Evolutionary conservation across 2,888 invertebrate species (phyloP), one percentile per base, ranked within the genome.

Genomic region (Choreutis nemorana): DNA sequence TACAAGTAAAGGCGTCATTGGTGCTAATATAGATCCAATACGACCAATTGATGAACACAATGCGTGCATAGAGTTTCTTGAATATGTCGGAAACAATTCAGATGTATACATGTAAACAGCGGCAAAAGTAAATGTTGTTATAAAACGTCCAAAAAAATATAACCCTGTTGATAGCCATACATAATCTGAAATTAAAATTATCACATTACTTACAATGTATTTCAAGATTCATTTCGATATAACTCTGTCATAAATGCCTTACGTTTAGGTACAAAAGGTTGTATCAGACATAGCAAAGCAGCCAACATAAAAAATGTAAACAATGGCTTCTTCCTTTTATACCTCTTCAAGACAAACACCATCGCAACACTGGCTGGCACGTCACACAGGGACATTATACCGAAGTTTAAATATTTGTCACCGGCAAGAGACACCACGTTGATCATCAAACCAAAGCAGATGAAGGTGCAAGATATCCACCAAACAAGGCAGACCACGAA

Each of bases 401-500:
- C 85, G 44, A 87, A 91, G 57, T 91, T 91, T 2, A 87, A 44
- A 50, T 91, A 91, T 45, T 86, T 87, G 52, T 91, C 85, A 2
- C 90, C 91, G 41, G 85, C 82, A 16, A 92, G 59, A 0, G 86
- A 81, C 0, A 90, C 88, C 0, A 90, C 85, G 48, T 89, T 90
- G 15, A 92, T 77, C 1, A 86, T 85, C 37, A 92, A 55, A 0
- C 92, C 91, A 43, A 89, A 91, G 49, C 87, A 89, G 1, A 91
- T 86, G 36, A 91, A 85, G 0, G 88, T 86, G 27, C 87, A 89
- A 0, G 89, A 86, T 1, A 85, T 59, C 65, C 65, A 65, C 53
- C 62, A 55, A 28, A 57, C 45, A 2, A 56, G 34, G 25, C 65
- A 64, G 12, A 55, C 43, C 2, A 60, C 30, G 26, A 65, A 48